These are phyloP conservation scores for Mallateleia sp. DNA, from an alignment of 2,888 invertebrate genomes.

Conservation along the genomic window DNA sequence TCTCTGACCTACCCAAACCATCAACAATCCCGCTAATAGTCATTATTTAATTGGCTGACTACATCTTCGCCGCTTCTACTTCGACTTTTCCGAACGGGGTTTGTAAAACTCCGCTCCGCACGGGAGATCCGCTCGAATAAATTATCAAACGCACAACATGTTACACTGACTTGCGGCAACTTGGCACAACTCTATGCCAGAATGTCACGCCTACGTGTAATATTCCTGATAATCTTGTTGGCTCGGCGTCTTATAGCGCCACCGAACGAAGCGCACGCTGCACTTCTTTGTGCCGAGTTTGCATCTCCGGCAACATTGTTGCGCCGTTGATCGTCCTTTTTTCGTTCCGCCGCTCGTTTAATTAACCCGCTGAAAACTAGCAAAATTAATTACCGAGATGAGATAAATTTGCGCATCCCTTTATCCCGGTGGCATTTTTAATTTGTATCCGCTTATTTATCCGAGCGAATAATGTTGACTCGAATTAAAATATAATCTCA, in stretches of 20 bases:
- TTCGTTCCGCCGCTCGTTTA: too few relatives aligned
- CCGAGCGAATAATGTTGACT: neutral
- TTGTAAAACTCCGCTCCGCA: too few relatives aligned
- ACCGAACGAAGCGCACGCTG: slow-evolving; percentile 18
- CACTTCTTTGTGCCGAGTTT: too few relatives aligned
- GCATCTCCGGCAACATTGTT: too few relatives aligned
- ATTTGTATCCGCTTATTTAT: neutral
- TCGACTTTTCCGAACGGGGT: too few relatives aligned
- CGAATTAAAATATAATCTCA: slow-evolving; percentile 3
- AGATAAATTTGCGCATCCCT: neutral
- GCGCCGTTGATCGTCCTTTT: too few relatives aligned
- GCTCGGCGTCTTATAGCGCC: slow-evolving; percentile 57
- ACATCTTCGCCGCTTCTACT: too few relatives aligned
- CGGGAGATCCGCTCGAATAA: slow-evolving; percentile 56
- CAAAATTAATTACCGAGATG: slow-evolving; percentile 18
- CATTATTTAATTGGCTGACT: too few relatives aligned
- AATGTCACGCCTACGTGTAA: slow-evolving; percentile 72
- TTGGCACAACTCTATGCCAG: slow-evolving; percentile 68
- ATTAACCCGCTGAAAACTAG: neutral
- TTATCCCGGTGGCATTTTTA: neutral
- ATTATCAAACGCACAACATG: slow-evolving; percentile 55
- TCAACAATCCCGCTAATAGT: too few relatives aligned
- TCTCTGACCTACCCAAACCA: too few relatives aligned
- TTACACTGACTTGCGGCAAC: slow-evolving; percentile 57
- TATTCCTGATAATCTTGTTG: slow-evolving; percentile 71